phyloP scores from a whole-genome alignment of 2,797 vertebrate genomes.

The Protonibea diacanthus region DNA sequence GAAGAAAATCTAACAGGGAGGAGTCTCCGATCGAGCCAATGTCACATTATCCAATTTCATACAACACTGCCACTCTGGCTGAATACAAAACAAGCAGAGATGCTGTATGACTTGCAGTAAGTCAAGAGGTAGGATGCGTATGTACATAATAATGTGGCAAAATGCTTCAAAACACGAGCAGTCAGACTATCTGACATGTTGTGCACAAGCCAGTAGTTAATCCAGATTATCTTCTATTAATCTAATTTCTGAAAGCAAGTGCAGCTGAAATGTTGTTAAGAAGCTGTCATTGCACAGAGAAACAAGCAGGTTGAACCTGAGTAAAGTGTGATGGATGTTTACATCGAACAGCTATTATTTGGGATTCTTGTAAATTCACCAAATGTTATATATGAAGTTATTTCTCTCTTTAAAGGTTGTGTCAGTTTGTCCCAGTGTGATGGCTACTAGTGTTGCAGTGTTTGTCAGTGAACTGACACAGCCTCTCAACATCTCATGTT shows the following conservation, averaged over 20 bases:
- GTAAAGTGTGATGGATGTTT: background rate
- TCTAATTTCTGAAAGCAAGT: background rate
- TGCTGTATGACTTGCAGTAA: background rate
- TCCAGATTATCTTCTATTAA: background rate
- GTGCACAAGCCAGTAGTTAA: background rate
- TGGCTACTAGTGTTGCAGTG: no score
- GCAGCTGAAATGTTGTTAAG: background rate
- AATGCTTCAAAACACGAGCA: background rate
- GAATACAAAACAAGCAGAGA: background rate
- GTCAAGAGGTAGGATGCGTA: background rate
- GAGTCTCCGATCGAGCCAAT: background rate
- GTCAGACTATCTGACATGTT: background rate
- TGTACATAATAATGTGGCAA: background rate
- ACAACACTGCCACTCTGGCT: background rate
- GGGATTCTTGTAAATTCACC: no score
- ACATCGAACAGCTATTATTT: no score
- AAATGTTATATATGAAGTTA: no score
- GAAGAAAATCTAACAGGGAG: background rate
- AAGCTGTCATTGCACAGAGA: background rate
- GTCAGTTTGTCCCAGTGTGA: no score
- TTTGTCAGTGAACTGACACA: no score
- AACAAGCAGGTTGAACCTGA: background rate
- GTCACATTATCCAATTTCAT: constrained; percentile 13
- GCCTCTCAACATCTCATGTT: no score
- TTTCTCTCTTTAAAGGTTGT: no score